These are phyloP conservation scores for Tortrix viridana DNA, from an alignment of 2,888 invertebrate genomes.

Conservation along the genomic window DNA sequence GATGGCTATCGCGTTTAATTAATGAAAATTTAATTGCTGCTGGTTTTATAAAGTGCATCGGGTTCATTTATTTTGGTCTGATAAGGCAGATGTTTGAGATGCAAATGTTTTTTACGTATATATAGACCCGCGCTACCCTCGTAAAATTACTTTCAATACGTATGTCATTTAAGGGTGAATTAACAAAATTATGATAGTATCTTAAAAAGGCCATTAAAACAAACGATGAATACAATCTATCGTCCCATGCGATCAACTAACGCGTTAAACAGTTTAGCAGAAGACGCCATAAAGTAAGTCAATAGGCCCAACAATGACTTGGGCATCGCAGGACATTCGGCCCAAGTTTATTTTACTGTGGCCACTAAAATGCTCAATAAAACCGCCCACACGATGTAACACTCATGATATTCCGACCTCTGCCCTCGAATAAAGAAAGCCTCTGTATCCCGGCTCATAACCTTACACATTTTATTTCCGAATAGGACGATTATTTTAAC, in stretches of 20 bases:
- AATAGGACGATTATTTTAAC: conserved; percentile 41
- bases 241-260: conserved; percentile 56
- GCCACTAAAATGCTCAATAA: conserved; percentile 75
- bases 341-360: conserved; percentile 75
- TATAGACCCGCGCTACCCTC: no score
- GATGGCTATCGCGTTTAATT: conserved; percentile 34
- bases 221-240: conserved; percentile 5
- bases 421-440: conserved; percentile 67
- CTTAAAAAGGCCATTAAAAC: not conserved
- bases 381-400: conserved; percentile 77
- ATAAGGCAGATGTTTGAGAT: not conserved
- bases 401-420: conserved; percentile 75
- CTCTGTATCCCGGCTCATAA: conserved; percentile 43
- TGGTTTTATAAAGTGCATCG: conserved; percentile 19
- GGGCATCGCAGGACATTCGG: conserved; percentile 67
- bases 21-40: conserved; percentile 33
- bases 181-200: no score
- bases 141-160: no score
- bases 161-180: no score
- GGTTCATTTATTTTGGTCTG: conserved; percentile 17
- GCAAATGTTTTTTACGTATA: no score
- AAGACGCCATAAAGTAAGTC: conserved; percentile 66
- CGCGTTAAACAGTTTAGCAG: conserved; percentile 65
- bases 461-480: conserved; percentile 50
- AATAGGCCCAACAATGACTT: conserved; percentile 67